A percentile compares a stretch with the other conserved stretches of the same genome.
phyloP scores from a whole-genome alignment of 2,888 invertebrate genomes.

The Salticus scenicus region DNA sequence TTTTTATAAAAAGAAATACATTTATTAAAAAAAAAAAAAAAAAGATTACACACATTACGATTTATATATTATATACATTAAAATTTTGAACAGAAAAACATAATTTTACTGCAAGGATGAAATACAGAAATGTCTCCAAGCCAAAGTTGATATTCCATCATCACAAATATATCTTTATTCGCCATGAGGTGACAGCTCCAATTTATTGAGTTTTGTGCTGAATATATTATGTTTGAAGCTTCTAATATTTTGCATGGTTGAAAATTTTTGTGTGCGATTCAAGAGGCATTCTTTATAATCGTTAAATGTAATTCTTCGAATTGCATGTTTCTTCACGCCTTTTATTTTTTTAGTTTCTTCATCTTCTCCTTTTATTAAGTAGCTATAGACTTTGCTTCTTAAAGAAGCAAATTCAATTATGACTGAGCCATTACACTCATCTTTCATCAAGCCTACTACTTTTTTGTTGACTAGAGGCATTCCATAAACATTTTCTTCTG shows the following conservation, averaged over 20 bases:
- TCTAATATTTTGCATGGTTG: neutral
- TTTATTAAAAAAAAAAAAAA: too few species aligned
- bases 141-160: constrained; percentile 2
- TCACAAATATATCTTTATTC: neutral
- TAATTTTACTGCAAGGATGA: too few species aligned
- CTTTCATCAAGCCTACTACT: neutral
- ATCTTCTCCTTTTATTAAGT: neutral
- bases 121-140: constrained; percentile 5
- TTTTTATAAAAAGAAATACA: too few species aligned
- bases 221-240: neutral
- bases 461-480: constrained; percentile 19
- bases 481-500: neutral
- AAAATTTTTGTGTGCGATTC: neutral
- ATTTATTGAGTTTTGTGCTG: neutral
- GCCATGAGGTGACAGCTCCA: constrained; percentile 11
- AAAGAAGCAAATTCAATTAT: neutral
- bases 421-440: too few species aligned
- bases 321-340: neutral
- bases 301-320: neutral
- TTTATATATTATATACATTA: too few species aligned
- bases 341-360: neutral
- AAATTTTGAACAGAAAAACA: too few species aligned
- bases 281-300: neutral
- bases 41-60: too few species aligned
- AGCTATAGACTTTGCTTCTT: constrained; percentile 14